A percentile compares a stretch with the other conserved stretches of the same genome.
Conservation (phyloP, 2,113 vertebrate genomes). For the Orthonyx spaldingii region DNA sequence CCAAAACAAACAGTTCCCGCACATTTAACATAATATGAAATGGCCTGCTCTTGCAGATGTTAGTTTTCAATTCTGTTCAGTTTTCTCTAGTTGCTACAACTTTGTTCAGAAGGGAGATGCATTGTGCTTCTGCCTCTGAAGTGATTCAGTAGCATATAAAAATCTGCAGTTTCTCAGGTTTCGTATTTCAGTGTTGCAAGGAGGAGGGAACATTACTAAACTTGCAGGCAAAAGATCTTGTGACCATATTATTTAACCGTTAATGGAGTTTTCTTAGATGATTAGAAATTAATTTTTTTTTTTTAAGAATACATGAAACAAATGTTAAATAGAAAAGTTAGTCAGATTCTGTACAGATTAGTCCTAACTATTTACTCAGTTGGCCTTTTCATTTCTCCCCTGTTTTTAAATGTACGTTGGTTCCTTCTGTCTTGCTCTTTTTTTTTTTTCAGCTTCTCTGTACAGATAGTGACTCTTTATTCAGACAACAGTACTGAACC, state of each 20-base stretch:
- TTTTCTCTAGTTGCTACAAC: not conserved
- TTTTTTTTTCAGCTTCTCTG: not conserved
- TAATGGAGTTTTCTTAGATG: not conserved
- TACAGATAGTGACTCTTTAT: not conserved
- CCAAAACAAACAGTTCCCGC: not conserved
- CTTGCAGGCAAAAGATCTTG: not conserved
- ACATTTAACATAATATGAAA: not conserved
- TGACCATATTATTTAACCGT: not conserved
- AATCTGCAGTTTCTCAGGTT: not conserved
- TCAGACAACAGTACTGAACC: not conserved
- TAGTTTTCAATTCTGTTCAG: not conserved
- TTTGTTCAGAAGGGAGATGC: not conserved
- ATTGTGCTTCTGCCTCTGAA: not conserved
- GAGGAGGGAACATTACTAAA: not conserved
- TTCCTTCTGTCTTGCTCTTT: not conserved
- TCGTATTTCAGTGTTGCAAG: not conserved
- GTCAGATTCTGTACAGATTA: not conserved
- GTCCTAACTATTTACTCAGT: not conserved
- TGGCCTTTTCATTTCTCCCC: not conserved
- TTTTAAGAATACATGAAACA: not conserved
- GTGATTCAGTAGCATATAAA: not conserved
- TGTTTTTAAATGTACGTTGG: not conserved
- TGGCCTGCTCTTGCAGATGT: not conserved
- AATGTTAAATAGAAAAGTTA: not conserved
- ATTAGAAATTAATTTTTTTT: not conserved